Conservation (phyloP, 2,113 vertebrate species). For the Etia nguti region DNA sequence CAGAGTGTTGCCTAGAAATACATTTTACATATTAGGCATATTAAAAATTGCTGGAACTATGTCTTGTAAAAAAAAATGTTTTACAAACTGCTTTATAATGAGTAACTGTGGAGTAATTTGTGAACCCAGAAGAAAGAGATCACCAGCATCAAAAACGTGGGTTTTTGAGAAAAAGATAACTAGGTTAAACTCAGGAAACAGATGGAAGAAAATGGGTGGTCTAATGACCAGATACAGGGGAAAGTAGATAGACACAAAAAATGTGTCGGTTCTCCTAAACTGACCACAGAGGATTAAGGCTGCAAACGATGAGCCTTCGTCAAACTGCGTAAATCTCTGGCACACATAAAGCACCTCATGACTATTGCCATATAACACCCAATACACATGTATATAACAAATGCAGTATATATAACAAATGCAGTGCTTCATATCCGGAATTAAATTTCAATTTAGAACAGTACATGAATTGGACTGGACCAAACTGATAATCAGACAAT, state of each 20-base stretch:
- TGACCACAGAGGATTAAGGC: constrained; percentile 4
- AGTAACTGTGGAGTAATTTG: neutral
- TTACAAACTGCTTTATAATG: neutral
- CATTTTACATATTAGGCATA: neutral
- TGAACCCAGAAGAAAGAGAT: neutral
- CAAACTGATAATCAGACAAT: neutral
- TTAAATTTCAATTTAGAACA: neutral
- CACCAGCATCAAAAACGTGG: neutral
- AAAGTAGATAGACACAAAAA: neutral
- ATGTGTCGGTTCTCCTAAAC: neutral
- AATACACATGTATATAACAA: neutral
- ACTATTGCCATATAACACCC: neutral
- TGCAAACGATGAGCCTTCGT: neutral
- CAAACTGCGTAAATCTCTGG: constrained; percentile 22
- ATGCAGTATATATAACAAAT: neutral
- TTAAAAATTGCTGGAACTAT: neutral
- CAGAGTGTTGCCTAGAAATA: neutral
- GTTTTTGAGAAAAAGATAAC: neutral
- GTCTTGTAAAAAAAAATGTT: neutral
- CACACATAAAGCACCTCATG: neutral
- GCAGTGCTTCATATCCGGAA: neutral
- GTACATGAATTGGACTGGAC: neutral
- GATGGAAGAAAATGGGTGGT: neutral
- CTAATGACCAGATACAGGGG: neutral
- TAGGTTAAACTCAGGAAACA: neutral